Evolutionary conservation across 2,888 invertebrate species (phyloP).

Genomic region (Pachydiplax longipennis): DNA sequence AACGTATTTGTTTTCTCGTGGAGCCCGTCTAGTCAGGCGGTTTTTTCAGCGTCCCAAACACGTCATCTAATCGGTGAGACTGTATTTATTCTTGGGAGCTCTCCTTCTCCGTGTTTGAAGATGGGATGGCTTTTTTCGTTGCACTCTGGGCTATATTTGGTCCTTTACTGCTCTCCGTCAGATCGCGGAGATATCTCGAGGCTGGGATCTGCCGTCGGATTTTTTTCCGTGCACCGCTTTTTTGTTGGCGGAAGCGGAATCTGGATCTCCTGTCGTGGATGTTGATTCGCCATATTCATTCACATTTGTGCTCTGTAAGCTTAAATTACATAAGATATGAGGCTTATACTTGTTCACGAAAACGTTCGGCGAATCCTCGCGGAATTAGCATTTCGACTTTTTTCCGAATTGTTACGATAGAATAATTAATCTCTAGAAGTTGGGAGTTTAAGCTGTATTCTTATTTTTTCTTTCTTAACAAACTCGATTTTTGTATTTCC

Average conservation of each 20-base stretch:
- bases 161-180: neutral
- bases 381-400: no score
- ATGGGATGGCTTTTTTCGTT: neutral
- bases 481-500: no score
- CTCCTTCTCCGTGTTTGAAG: neutral
- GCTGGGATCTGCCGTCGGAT: neutral
- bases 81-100: neutral
- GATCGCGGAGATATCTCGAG: neutral
- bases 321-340: no score
- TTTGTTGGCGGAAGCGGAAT: neutral
- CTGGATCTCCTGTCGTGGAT: neutral
- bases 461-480: no score
- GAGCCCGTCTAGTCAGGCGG: neutral
- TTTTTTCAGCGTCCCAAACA: neutral
- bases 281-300: no score
- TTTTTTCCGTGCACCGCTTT: neutral
- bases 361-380: no score
- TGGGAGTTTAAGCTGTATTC: no score
- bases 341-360: no score
- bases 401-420: no score
- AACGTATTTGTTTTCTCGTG: no score
- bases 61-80: neutral
- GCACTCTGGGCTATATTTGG: conserved; percentile 17
- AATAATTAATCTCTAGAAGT: no score
- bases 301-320: no score